Evolutionary conservation across 2,888 invertebrate species (phyloP).

Genomic region (Polyploca ridens): DNA sequence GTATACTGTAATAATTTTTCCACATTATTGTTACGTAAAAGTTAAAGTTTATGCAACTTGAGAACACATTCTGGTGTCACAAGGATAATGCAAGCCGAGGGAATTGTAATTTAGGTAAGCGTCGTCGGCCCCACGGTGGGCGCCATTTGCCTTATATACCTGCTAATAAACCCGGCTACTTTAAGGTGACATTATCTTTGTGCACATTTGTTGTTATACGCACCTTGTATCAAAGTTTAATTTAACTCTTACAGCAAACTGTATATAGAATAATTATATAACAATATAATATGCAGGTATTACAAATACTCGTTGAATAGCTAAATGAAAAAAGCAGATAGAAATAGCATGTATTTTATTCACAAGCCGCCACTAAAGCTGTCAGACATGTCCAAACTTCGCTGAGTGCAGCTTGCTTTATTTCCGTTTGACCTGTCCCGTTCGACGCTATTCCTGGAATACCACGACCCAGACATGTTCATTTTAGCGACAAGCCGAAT

Average conservation of each 20-base stretch:
- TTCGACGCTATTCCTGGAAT: conserved; percentile 76
- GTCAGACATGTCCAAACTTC: conserved; percentile 80
- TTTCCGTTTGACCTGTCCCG: conserved; percentile 81
- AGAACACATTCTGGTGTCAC: conserved; percentile 46
- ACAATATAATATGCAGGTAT: not conserved
- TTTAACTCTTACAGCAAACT: not conserved
- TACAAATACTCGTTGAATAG: conserved; percentile 22
- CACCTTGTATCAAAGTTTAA: not conserved
- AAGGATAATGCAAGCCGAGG: conserved; percentile 49
- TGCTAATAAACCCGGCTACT: conserved; percentile 40
- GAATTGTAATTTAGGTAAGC: conserved; percentile 45
- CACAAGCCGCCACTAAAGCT: conserved; percentile 72
- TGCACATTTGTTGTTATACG: not conserved
- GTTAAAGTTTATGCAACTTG: conserved; percentile 32
- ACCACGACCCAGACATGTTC: conserved; percentile 74
- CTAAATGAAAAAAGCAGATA: conserved; percentile 53
- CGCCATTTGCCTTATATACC: conserved; percentile 39
- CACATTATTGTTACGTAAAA: too few relatives aligned
- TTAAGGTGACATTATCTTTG: conserved; percentile 28
- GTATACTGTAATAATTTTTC: too few relatives aligned
- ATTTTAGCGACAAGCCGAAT: conserved; percentile 74
- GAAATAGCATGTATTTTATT: conserved; percentile 74
- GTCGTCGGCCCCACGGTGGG: conserved; percentile 49
- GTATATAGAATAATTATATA: not conserved
- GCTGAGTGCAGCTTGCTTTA: conserved; percentile 79